Base-by-base conservation (phyloP, 2,797 vertebrate species). In the Halcyon smyrnensis region DNA sequence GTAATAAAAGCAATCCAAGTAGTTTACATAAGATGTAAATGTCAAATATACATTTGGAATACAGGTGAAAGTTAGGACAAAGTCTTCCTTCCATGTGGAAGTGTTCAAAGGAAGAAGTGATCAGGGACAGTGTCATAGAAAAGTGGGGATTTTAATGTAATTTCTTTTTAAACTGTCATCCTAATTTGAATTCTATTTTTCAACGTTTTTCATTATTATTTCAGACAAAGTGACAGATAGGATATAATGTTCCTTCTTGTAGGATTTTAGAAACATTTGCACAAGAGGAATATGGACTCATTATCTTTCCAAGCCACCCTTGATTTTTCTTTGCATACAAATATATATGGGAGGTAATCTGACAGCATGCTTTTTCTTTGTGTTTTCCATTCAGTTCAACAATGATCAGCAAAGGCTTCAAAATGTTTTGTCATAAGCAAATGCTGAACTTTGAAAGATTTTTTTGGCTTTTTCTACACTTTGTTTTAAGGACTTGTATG, bases 41-140 rank as follows among this genome's bases (percentile, higher is more conserved):
- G 10, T 75, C 64, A 68, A 78, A 81, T 41, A 50, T 20, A 6
- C 21, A 14, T 65, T 75, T 60, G 17, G 10, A 77, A 93, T 54
- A 54, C 4, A 46, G 8, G 4, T 65, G 46, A 78, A 84, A 64
- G 7, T 9, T 17, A 50, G 20, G 17, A 15, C 53, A 81, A 51
- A 27, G 12, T 17, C 5, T 34, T 87, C 3, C 7, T 81, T 74
- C 32, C 5, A 9, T 12, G 27, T 74, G 12, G 20, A 70, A 62
- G 8, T 32, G 16, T 10, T 70, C 0, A 0, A 85, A 64, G 15
- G 16, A 78, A 4, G 5, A 39, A 34, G 4, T 87, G 17, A 28
- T 69, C 15, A 39, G 18, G 48, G 24, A 59, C 14, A 30, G 1
- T 59, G 15, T 51, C 9, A 5, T 3, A 39, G 41, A 83, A 68